Evolutionary conservation across 1,140 invertebrate species (phyloP).

Genomic region (Caenorhabditis inopinata): DNA sequence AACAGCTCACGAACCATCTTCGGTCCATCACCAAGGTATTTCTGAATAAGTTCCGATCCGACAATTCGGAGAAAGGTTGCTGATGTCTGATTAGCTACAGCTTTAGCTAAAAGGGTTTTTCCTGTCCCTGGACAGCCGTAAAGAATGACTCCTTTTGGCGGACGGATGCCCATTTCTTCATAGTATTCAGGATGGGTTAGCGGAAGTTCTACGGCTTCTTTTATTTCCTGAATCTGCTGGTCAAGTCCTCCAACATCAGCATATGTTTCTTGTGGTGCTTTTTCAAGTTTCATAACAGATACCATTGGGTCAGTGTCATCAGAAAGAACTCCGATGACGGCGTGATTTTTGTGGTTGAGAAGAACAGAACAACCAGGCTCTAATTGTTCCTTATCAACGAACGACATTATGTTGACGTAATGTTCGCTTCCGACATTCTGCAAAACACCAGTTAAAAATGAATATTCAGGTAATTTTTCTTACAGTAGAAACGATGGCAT

Average conservation of each 20-base stretch:
- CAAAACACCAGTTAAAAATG: not conserved
- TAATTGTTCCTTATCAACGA: conserved; percentile 98
- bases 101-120: conserved; percentile 96
- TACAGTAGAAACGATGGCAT: conserved; percentile 94
- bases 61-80: conserved; percentile 97
- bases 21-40: conserved; percentile 97
- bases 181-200: conserved; percentile 99
- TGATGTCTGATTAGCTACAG: conserved; percentile 98
- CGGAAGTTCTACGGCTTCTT: conserved; percentile 97
- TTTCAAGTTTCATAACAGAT: conserved; percentile 99
- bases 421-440: conserved; percentile 95
- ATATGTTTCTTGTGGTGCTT: conserved; percentile 99
- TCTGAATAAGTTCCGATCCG: conserved; percentile 97
- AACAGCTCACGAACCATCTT: conserved; percentile 97
- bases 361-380: conserved; percentile 98
- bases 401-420: conserved; percentile 97
- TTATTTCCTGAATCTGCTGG: conserved; percentile 98
- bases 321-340: conserved; percentile 93
- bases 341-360: conserved; percentile 96
- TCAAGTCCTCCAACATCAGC: conserved; percentile 99
- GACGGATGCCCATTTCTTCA: conserved; percentile 99
- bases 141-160: conserved; percentile 94
- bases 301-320: conserved; percentile 99
- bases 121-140: conserved; percentile 96
- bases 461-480: not conserved